Evolutionary conservation across 1,140 invertebrate genomes (phyloP).

Genomic region (Heliconius eleuchia): DNA sequence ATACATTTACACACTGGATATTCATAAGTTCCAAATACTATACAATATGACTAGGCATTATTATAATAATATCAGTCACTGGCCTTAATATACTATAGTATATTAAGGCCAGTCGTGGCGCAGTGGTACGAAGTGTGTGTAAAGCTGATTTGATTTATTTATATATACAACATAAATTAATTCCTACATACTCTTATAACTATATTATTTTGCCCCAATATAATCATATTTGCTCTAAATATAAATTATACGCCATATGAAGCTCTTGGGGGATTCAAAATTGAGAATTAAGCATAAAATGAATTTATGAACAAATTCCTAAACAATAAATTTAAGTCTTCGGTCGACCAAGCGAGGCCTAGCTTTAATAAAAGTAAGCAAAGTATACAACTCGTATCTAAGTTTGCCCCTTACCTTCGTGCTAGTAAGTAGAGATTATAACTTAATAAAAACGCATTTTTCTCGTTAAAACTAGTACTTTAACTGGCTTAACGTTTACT

Average conservation of each 20-base stretch:
- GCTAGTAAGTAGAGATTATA: neutral
- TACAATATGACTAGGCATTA: neutral
- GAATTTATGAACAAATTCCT: neutral
- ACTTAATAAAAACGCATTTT: neutral
- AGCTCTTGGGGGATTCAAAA: neutral
- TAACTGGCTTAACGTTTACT: neutral
- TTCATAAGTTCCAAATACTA: neutral
- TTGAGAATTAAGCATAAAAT: constrained; percentile 1
- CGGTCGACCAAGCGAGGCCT: constrained; percentile 3
- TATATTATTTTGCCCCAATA: no score
- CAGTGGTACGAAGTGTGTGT: no score
- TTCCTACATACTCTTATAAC: no score
- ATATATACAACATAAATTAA: no score
- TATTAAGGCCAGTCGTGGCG: no score
- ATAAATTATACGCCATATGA: neutral
- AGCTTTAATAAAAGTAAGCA: neutral
- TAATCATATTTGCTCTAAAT: neutral
- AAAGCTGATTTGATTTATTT: no score
- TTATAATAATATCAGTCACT: no score
- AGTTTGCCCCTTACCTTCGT: neutral
- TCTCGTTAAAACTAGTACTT: neutral
- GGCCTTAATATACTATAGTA: no score
- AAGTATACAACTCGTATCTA: neutral
- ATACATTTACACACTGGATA: neutral
- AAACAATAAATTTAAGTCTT: neutral